Evolutionary conservation across 1,140 invertebrate species (phyloP), one percentile per base, ranked within the genome.

Genomic region (Drosophila auraria): DNA sequence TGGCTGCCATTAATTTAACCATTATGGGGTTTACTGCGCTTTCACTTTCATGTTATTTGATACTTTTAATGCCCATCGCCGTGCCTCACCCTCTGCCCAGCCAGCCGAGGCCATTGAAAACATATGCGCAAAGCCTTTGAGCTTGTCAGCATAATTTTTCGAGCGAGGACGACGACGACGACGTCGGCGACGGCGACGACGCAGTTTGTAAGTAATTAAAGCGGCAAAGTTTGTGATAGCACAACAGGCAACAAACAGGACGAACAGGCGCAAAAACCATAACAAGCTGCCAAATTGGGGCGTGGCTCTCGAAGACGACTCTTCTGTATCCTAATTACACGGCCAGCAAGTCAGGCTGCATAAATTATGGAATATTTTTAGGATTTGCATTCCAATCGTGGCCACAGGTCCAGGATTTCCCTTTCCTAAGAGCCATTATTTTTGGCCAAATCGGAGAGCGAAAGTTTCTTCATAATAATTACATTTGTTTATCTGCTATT

Each of bases 11-110:
- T 89, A 89, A 89, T 82, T 90, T 84, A 79, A 73, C 82, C 74
- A 79, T 90, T 84, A 89, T 89, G 82, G 75, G 86, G 63, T 77
- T 89, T 89, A 87, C 78, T 75, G 79, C 74, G 86, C 61, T 82
- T 90, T 89, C 68, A 66, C 81, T 89, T 89, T 81, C 81, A 77
- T 84, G 86, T 90, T 90, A 89, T 90, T 89, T 81, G 86, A 89
- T 89, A 90, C 86, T 73, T 84, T 84, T 80, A 70, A 81, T 70
- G 70, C 64, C 58, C 45, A 58, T 36, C 33, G 44, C 63, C 45
- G 23, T 5, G 15, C 27, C 1, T 40, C 38, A 14, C 49, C 11
- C 11, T 44, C 17, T 20, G 20, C 20, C n/a, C 38, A 1, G 0
- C 40, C 61, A 51, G 57, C 25, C 51, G 53, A 76, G 83, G 78